Percentiles rank a stretch among this genome's conserved stretches.
Conservation (phyloP, 1,140 invertebrate species). For the Lycorma delicatula region DNA sequence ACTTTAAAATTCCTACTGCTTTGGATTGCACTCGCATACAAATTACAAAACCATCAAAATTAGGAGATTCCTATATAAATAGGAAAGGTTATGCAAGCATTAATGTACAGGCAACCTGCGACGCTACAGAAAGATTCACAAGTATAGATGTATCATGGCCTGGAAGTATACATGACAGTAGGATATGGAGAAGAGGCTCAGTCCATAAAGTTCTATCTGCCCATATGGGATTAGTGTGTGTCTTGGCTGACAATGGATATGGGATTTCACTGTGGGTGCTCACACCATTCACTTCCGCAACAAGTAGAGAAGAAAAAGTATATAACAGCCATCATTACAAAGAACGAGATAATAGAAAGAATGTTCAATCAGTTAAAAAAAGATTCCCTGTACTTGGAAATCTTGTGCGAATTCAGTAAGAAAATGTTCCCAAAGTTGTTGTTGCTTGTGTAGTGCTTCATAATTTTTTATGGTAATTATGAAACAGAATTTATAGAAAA, state of each 20-base stretch:
- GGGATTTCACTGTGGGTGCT: not conserved
- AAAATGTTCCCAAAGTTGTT: constrained; percentile 1
- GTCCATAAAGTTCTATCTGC: not conserved
- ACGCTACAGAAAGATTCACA: not conserved
- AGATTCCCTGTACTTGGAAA: constrained; percentile 1
- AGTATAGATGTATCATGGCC: not conserved
- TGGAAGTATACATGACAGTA: constrained; percentile 2
- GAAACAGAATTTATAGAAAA: not conserved
- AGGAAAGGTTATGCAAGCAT: constrained; percentile 10
- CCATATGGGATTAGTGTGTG: not conserved
- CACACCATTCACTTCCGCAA: not conserved
- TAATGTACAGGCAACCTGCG: constrained; percentile 1
- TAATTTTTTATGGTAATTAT: not conserved
- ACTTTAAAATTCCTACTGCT: not conserved
- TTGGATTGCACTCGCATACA: not conserved
- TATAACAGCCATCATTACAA: not conserved
- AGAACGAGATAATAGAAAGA: constrained; percentile 1
- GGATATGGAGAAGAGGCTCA: not conserved
- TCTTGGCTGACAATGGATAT: not conserved
- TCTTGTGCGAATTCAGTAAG: not conserved
- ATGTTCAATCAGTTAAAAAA: constrained; percentile 1
- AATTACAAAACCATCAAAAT: not conserved
- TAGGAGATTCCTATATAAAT: not conserved
- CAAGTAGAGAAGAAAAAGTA: not conserved
- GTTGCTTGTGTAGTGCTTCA: not conserved